Percentiles rank a stretch among this genome's conserved stretches.
These are phyloP conservation scores for Helicoverpa assulta DNA, from an alignment of 2,888 invertebrate species.

Conservation along the genomic window DNA sequence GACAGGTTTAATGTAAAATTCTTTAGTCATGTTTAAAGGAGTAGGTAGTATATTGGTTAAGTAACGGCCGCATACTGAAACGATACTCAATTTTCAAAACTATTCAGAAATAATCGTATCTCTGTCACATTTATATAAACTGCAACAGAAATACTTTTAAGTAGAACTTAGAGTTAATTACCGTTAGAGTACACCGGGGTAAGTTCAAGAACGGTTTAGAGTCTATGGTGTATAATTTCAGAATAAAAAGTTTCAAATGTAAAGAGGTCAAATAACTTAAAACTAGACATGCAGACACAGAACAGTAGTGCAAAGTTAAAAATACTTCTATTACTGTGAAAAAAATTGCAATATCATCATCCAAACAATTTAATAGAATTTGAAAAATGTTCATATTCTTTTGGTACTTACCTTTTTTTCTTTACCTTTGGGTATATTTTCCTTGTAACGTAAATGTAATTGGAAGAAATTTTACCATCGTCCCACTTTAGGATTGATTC, in stretches of 20 bases:
- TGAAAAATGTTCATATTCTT: background rate
- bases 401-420: slow-evolving; percentile 49
- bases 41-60: too few species aligned
- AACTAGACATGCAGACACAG: slow-evolving; percentile 37
- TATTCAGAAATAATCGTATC: too few species aligned
- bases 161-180: too few species aligned
- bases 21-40: too few species aligned
- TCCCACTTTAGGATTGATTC: background rate
- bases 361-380: slow-evolving; percentile 35
- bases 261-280: slow-evolving; percentile 21
- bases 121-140: too few species aligned
- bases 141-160: too few species aligned
- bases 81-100: too few species aligned
- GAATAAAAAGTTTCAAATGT: slow-evolving; percentile 4
- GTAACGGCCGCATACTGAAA: too few species aligned
- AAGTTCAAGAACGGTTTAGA: too few species aligned
- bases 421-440: background rate
- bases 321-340: slow-evolving; percentile 13
- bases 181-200: too few species aligned
- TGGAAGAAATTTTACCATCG: too few species aligned
- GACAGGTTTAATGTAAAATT: too few species aligned
- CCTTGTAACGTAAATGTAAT: background rate
- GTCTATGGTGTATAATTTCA: slow-evolving; percentile 8
- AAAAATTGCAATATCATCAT: slow-evolving; percentile 18
- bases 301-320: slow-evolving; percentile 56